Percentiles rank a stretch among this genome's conserved stretches.
Evolutionary conservation across 2,113 vertebrate species (phyloP).

Genomic region (Cyprinodon variegatus): DNA sequence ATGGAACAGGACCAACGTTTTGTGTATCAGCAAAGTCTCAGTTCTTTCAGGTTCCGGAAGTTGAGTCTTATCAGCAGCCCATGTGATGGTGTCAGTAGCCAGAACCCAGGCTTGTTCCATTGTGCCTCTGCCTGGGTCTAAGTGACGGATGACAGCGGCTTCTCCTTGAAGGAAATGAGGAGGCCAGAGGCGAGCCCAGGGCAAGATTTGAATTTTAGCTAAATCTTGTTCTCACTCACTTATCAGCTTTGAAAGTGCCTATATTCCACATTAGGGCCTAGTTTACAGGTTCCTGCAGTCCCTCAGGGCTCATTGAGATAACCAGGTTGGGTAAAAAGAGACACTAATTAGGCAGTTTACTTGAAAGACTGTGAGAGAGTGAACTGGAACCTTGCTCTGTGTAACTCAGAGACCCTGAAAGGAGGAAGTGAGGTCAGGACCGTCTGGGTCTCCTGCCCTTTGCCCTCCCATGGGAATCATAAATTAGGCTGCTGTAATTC

Average conservation of each 20-base stretch:
- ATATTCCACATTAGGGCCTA: constrained; percentile 15
- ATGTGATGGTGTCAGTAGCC: constrained; percentile 76
- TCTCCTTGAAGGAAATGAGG: constrained; percentile 77
- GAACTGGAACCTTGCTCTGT: constrained; percentile 33
- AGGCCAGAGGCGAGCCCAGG: constrained; percentile 68
- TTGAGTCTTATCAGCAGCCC: constrained; percentile 81
- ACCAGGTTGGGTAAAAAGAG: constrained; percentile 28
- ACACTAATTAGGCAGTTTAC: constrained; percentile 21
- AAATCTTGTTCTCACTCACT: constrained; percentile 53
- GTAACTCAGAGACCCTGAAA: constrained; percentile 52
- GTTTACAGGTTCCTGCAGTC: constrained; percentile 7
- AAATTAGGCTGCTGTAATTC: constrained; percentile 81
- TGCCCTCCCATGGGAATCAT: constrained; percentile 77
- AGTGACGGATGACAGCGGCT: constrained; percentile 81
- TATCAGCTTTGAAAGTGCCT: constrained; percentile 18
- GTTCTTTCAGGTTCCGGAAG: constrained; percentile 76
- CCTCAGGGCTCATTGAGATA: constrained; percentile 34
- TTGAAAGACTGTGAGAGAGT: constrained; percentile 37
- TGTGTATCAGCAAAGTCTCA: constrained; percentile 66
- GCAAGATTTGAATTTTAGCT: constrained; percentile 42
- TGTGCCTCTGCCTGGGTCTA: constrained; percentile 78
- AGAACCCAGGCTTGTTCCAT: constrained; percentile 73
- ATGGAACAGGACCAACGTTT: constrained; percentile 63
- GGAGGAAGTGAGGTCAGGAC: constrained; percentile 78
- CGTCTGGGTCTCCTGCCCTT: constrained; percentile 75